Evolutionary conservation across 2,888 invertebrate species (phyloP).

Genomic region (Diaperis boleti): DNA sequence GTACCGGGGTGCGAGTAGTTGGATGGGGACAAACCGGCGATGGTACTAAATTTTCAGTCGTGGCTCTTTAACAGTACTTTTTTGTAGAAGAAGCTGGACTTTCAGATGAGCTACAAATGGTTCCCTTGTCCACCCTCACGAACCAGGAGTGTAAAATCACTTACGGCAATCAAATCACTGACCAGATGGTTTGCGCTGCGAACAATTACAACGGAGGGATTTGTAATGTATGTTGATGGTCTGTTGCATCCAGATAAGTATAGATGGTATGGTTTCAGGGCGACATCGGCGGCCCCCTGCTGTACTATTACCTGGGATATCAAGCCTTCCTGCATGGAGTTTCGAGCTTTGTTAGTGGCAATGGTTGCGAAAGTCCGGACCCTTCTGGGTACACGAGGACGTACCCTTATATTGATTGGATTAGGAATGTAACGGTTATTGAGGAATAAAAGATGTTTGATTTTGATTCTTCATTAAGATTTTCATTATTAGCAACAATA

Average conservation of each 20-base stretch:
- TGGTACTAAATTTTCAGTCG: not conserved
- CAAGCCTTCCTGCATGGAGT: not conserved
- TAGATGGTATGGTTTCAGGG: not conserved
- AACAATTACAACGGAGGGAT: conserved; percentile 20
- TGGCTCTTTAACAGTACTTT: not conserved
- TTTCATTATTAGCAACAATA: no score
- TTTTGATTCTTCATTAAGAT: no score
- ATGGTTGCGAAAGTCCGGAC: conserved; percentile 10
- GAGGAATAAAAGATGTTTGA: no score
- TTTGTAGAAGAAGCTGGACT: not conserved
- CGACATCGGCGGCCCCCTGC: not conserved
- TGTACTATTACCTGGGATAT: no score
- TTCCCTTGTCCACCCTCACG: not conserved
- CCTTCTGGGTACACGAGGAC: conserved; percentile 10
- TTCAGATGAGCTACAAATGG: not conserved
- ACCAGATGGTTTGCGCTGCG: conserved; percentile 22
- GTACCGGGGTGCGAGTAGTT: conserved; percentile 3
- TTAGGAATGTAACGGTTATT: not conserved
- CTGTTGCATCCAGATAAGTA: no score
- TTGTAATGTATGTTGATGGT: conserved; percentile 16
- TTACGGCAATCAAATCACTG: conserved; percentile 16
- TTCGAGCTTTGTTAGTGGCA: conserved; percentile 12
- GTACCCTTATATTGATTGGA: conserved; percentile 6
- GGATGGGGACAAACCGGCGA: conserved; percentile 35
- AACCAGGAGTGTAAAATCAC: conserved; percentile 5